Evolutionary conservation across 2,888 invertebrate genomes (phyloP), one percentile per base, ranked within the genome.

Genomic region (Allygus modestus): DNA sequence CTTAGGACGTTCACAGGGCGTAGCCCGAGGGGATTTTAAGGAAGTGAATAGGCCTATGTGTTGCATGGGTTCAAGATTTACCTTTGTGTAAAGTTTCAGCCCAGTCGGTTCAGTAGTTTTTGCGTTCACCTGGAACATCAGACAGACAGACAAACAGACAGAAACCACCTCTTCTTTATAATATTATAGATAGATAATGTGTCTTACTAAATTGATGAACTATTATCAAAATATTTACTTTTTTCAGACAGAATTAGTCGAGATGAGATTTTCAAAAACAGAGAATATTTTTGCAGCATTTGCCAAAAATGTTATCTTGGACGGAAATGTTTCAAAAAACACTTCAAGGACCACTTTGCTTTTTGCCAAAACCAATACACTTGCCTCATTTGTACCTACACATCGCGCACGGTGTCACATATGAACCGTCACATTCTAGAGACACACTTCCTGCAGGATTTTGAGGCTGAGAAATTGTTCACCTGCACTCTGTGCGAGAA

Each of bases 381-480:
- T 28, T 65, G 65, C 12, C 65, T 65, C 4, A 28, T 65, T 0
- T 65, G 65, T 31, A 0, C 28, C 5, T 65, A 20, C 31, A 28
- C 54, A 7, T n/a, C 23, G 9, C 15, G 17, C 15, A 65, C 28
- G 12, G 65, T 65, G 9, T 28, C 17, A 4, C 65, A 65, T 17
- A 65, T 65, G 17, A 65, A 65, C 20, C 65, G 65, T 31, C 65
- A 65, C 31, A 28, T 65, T 28, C 4, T 65, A 15, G 65, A 65
- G 4, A 65, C 9, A 28, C 65, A 65, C 12, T 65, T 65, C 26
- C 11, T 65, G 0, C 15, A 28, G 15, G 28, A 65, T 65, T 0
- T 15, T 4, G 12, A 26, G 5, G 23, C 9, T 46, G 65, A 65
- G 17, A 31, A 65, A 65, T 2, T 65, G 11, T 65, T 65, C 31